phyloP scores from a whole-genome alignment of 2,113 vertebrate species.

The Sterrhoptilus dennistouni region DNA sequence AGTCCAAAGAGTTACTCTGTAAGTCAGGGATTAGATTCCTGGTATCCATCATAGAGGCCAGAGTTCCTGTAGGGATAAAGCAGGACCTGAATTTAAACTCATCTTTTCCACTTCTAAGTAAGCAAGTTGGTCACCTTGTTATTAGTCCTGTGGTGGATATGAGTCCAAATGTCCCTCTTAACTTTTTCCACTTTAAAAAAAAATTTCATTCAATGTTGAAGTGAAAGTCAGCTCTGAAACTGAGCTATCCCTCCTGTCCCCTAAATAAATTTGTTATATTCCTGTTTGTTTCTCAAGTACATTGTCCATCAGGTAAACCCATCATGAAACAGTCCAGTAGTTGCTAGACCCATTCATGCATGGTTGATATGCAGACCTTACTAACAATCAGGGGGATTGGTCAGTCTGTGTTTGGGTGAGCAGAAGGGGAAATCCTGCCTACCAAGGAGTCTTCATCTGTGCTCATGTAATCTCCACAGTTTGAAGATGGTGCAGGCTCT shows the following conservation, averaged over 20 bases:
- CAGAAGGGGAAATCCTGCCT: not conserved
- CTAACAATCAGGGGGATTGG: rapidly evolving
- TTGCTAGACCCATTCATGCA: not conserved
- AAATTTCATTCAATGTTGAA: not conserved
- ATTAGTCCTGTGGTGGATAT: not conserved
- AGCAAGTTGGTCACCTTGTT: not conserved
- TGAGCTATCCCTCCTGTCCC: not conserved
- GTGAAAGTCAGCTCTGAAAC: not conserved
- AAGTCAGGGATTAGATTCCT: not conserved
- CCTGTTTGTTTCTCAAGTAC: not conserved
- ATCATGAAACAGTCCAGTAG: not conserved
- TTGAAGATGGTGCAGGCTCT: not conserved
- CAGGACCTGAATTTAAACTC: not conserved
- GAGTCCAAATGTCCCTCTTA: not conserved
- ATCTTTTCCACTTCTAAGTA: not conserved
- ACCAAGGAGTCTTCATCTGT: not conserved
- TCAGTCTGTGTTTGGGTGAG: not conserved
- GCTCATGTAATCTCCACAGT: not conserved
- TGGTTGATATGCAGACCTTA: not conserved
- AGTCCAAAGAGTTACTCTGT: not conserved
- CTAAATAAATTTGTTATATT: not conserved
- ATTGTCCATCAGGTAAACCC: not conserved
- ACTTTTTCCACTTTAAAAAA: not conserved
- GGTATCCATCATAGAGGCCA: not conserved
- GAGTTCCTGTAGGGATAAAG: not conserved